These are phyloP conservation scores for Theristus sp. DNA, from an alignment of 2,888 invertebrate genomes.

Conservation along the genomic window DNA sequence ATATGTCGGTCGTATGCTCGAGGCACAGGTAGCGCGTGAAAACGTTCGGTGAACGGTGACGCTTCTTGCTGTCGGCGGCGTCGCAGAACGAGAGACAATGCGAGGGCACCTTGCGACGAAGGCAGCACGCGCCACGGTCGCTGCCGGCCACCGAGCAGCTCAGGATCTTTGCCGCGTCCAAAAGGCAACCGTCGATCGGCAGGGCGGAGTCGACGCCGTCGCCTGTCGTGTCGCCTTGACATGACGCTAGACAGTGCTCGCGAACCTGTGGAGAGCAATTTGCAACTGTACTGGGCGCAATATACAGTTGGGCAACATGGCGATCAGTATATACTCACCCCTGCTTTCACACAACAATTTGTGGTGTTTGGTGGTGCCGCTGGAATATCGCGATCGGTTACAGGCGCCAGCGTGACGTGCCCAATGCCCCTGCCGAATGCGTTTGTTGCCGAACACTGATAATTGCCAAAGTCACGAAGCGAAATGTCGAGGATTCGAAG, in stretches of 20 bases:
- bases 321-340: not conserved
- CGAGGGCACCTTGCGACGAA: not conserved
- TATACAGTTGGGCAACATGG: too few species aligned
- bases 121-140: not conserved
- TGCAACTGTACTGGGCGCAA: too few species aligned
- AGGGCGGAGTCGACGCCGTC: not conserved
- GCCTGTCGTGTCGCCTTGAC: too few species aligned
- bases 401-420: not conserved
- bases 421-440: not conserved
- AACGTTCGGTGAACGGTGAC: too few species aligned
- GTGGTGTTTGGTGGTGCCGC: not conserved
- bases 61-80: not conserved
- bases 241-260: too few species aligned
- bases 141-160: not conserved
- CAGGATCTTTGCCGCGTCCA: not conserved
- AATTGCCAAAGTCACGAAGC: not conserved
- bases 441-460: not conserved
- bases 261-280: too few species aligned
- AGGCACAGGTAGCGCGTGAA: not conserved
- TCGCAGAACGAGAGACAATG: not conserved
- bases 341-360: not conserved
- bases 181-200: not conserved
- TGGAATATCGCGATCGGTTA: not conserved
- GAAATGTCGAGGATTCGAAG: not conserved
- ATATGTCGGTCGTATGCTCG: not conserved